These are phyloP conservation scores for Ameiurus melas DNA, from an alignment of 2,113 vertebrate genomes.

Conservation along the genomic window DNA sequence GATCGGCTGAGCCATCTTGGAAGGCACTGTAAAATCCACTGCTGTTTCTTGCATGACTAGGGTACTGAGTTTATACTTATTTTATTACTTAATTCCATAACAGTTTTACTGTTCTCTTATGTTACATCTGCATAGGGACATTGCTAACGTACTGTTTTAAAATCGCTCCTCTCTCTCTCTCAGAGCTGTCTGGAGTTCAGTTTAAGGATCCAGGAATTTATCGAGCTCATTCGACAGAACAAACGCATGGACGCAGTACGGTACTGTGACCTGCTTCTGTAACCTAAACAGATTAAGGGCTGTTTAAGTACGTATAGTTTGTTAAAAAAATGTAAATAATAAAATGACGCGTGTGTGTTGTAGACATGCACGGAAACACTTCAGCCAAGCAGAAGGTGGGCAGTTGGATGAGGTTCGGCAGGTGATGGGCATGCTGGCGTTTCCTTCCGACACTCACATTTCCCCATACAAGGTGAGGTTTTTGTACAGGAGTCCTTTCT, in stretches of 20 bases:
- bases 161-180: neutral
- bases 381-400: slow-evolving; percentile 96
- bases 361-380: slow-evolving; percentile 97
- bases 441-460: slow-evolving; percentile 97
- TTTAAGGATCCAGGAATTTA: slow-evolving; percentile 98
- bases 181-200: slow-evolving; percentile 99
- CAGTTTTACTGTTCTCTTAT: neutral
- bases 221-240: slow-evolving; percentile 98
- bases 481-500: neutral
- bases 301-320: neutral
- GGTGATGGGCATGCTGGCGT: slow-evolving; percentile 99
- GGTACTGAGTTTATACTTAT: neutral
- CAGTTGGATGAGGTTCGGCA: slow-evolving; percentile 98
- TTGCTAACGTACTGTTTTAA: no score
- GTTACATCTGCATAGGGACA: neutral
- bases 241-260: slow-evolving; percentile 98
- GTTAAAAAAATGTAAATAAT: no score
- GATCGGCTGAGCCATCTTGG: neutral
- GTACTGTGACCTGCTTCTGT: slow-evolving; percentile 66
- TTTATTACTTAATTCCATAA: no score
- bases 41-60: neutral
- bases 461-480: slow-evolving; percentile 92
- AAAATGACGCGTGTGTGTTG: slow-evolving; percentile 36
- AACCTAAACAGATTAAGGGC: neutral
- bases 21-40: neutral